phyloP scores from a whole-genome alignment of 2,888 invertebrate species.

The Andrena hattorfiana region DNA sequence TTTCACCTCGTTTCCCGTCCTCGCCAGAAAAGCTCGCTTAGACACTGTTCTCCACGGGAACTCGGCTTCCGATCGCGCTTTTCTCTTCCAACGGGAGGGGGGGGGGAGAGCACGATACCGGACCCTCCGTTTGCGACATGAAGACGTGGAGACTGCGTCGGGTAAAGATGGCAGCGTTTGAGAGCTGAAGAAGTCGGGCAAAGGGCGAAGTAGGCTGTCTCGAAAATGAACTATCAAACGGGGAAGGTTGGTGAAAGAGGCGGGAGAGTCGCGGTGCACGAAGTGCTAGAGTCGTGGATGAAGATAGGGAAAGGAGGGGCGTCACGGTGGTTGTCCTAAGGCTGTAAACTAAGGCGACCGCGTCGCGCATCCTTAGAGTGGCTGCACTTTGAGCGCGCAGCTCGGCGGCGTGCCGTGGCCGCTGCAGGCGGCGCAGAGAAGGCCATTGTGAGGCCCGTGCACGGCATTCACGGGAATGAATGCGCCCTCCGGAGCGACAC shows the following conservation, averaged over 20 bases:
- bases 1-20: conserved; percentile 26
- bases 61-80: conserved; percentile 1
- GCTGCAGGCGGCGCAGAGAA: conserved; percentile 71
- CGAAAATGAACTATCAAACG: conserved; percentile 34
- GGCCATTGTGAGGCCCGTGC: conserved; percentile 76
- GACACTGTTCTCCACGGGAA: not conserved
- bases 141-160: not conserved
- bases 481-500: conserved; percentile 81
- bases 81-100: not conserved
- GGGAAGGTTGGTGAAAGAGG: conserved; percentile 20
- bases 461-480: conserved; percentile 80
- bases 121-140: not conserved
- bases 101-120: not conserved
- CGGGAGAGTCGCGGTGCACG: not conserved
- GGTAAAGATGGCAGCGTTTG: not conserved
- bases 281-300: conserved; percentile 20
- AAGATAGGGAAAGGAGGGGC: conserved; percentile 33
- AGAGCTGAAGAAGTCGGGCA: not conserved
- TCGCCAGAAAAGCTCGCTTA: conserved; percentile 13
- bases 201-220: conserved; percentile 22
- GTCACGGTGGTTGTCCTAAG: conserved; percentile 59
- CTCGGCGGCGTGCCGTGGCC: conserved; percentile 62
- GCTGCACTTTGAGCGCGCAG: conserved; percentile 67
- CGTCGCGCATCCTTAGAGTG: conserved; percentile 71
- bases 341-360: conserved; percentile 64